phyloP scores from a whole-genome alignment of 2,888 invertebrate genomes.

The Hypsopygia costalis region DNA sequence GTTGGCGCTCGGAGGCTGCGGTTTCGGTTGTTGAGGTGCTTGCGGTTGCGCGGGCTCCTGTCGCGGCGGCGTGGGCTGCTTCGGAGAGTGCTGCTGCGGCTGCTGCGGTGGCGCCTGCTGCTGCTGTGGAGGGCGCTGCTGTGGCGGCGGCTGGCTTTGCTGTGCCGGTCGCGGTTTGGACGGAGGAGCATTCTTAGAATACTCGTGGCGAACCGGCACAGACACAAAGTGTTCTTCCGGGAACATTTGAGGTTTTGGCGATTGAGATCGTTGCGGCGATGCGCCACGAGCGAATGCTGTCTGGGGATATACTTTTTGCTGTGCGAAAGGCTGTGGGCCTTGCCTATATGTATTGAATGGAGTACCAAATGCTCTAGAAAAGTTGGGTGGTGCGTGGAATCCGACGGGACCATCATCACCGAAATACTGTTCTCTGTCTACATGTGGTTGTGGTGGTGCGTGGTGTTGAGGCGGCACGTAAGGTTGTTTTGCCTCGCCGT shows the following conservation, averaged over 20 bases:
- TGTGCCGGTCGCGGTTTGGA: slow-evolving; percentile 50
- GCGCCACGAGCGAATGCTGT: slow-evolving; percentile 52
- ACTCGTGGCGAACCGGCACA: slow-evolving; percentile 61
- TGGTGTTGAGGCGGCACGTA: slow-evolving; percentile 44
- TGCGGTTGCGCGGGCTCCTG: slow-evolving; percentile 44
- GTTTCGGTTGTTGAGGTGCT: slow-evolving; percentile 55
- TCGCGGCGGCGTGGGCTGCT: slow-evolving; percentile 35
- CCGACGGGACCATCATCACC: slow-evolving; percentile 52
- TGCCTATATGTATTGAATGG: slow-evolving; percentile 60
- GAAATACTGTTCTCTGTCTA: slow-evolving; percentile 69
- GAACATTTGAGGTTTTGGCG: slow-evolving; percentile 58
- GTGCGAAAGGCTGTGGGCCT: slow-evolving; percentile 72
- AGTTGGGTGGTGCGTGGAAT: slow-evolving; percentile 69
- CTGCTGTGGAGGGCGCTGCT: slow-evolving; percentile 41
- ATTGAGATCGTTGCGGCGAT: slow-evolving; percentile 63
- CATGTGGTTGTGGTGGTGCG: slow-evolving; percentile 42
- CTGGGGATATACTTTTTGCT: slow-evolving; percentile 70
- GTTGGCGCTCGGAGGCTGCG: slow-evolving; percentile 66
- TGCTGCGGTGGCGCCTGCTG: slow-evolving; percentile 46
- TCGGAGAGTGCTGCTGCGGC: slow-evolving; percentile 31
- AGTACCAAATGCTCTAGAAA: slow-evolving; percentile 64
- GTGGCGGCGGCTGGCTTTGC: slow-evolving; percentile 35
- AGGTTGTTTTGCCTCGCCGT: slow-evolving; percentile 54
- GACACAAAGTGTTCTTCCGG: slow-evolving; percentile 61
- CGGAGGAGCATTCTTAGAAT: slow-evolving; percentile 18